Conservation (phyloP, 2,888 invertebrate genomes). For the Parthenolecanium corni region DNA sequence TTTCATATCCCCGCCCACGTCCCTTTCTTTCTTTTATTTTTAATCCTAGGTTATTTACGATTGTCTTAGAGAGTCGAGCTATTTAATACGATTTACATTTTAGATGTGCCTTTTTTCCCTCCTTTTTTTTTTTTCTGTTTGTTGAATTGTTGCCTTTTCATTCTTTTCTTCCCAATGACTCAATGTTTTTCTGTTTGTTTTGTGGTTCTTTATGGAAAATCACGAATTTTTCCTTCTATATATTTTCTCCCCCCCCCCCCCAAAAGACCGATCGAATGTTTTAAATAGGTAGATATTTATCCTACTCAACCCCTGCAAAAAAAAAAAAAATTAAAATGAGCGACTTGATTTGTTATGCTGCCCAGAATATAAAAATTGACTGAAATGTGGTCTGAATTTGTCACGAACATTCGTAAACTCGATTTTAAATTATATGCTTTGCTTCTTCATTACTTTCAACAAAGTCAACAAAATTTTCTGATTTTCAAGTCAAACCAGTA, state of each 20-base stretch:
- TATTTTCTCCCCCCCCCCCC: too few species aligned
- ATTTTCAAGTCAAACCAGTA: too few species aligned
- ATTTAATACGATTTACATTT: constrained; percentile 24
- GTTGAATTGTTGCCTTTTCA: not conserved
- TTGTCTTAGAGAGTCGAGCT: constrained; percentile 14
- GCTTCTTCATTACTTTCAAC: not conserved
- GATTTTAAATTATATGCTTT: not conserved
- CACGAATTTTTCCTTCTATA: not conserved
- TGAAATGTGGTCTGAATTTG: not conserved
- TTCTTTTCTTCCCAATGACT: not conserved
- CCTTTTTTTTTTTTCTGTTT: not conserved
- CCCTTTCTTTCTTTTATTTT: not conserved
- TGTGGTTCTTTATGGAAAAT: not conserved
- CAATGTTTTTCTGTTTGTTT: not conserved
- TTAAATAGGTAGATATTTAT: not conserved
- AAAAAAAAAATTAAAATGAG: constrained; percentile 6
- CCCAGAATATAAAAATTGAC: not conserved
- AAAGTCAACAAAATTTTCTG: too few species aligned
- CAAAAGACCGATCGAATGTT: too few species aligned
- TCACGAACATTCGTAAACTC: not conserved
- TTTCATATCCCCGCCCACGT: not conserved
- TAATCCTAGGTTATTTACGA: constrained; percentile 26
- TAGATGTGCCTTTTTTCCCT: not conserved
- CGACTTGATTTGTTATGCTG: not conserved
- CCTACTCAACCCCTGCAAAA: not conserved